Conservation (phyloP, 2,888 invertebrate genomes). For the Cataglyphis altisquamis region DNA sequence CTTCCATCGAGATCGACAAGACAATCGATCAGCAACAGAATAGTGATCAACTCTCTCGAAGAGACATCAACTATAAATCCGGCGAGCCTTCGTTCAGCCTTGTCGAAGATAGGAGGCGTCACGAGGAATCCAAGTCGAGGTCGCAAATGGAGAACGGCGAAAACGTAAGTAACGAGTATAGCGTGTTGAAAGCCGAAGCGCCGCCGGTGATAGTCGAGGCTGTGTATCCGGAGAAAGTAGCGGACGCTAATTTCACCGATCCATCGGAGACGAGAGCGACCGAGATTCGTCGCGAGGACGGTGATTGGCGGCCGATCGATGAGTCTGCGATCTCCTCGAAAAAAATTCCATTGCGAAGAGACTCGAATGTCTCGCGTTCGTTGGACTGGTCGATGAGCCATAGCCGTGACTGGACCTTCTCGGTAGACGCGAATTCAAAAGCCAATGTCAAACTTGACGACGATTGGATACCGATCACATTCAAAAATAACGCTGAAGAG, state of each 20-base stretch:
- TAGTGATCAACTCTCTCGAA: neutral
- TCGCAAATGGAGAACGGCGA: neutral
- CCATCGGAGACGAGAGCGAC: neutral
- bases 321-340: neutral
- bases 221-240: constrained; percentile 40
- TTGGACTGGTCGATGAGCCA: constrained; percentile 74
- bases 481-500: constrained; percentile 23
- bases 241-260: neutral
- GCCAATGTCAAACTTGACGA: constrained; percentile 77
- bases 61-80: neutral
- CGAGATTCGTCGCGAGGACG: constrained; percentile 6
- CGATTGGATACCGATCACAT: constrained; percentile 80
- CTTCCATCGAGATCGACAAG: constrained; percentile 4
- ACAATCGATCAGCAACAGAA: neutral
- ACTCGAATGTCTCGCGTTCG: constrained; percentile 63
- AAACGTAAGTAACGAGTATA: neutral
- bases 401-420: constrained; percentile 73
- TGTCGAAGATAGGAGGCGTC: constrained; percentile 9
- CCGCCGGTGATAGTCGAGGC: constrained; percentile 52
- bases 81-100: neutral
- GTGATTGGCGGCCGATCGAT: constrained; percentile 77
- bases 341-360: constrained; percentile 20
- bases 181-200: neutral
- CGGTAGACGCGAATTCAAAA: constrained; percentile 33
- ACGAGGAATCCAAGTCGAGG: neutral